Percentiles rank a stretch among this genome's conserved stretches.
These are phyloP conservation scores for Leucopternis melanops DNA, from an alignment of 2,113 vertebrate genomes.

Conservation along the genomic window DNA sequence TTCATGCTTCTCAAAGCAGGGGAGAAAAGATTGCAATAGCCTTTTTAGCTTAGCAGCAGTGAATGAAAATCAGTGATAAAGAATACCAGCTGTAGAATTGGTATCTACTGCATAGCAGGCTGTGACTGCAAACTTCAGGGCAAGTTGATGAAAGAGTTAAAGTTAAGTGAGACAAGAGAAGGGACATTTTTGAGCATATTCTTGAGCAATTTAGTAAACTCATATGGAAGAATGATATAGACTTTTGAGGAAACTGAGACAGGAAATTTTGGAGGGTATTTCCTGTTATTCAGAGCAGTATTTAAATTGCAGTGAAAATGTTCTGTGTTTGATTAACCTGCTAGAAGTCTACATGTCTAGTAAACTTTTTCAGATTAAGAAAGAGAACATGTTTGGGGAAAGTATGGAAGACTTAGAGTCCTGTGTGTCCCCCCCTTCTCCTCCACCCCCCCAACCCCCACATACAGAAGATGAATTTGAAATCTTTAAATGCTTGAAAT, in stretches of 20 bases:
- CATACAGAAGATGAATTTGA: neutral
- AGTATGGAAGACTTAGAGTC: neutral
- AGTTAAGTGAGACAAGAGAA: neutral
- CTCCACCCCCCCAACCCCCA: no score
- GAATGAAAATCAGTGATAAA: neutral
- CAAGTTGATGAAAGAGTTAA: neutral
- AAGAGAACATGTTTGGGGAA: neutral
- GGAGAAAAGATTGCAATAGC: neutral
- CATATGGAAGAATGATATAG: neutral
- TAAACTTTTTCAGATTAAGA: neutral
- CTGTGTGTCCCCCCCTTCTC: rapidly evolving
- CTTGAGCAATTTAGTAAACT: neutral
- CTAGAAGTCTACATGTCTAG: neutral
- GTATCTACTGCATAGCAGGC: neutral
- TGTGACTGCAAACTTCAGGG: neutral
- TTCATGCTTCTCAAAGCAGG: neutral
- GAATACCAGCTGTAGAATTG: neutral
- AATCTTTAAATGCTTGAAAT: neutral
- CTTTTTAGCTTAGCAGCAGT: neutral
- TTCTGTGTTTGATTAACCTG: neutral
- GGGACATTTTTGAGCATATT: neutral
- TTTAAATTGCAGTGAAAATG: neutral
- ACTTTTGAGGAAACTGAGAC: neutral
- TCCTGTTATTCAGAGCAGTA: neutral
- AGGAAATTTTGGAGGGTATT: neutral